Conservation (phyloP, 2,113 vertebrate genomes). For the Coracopsis vasa region DNA sequence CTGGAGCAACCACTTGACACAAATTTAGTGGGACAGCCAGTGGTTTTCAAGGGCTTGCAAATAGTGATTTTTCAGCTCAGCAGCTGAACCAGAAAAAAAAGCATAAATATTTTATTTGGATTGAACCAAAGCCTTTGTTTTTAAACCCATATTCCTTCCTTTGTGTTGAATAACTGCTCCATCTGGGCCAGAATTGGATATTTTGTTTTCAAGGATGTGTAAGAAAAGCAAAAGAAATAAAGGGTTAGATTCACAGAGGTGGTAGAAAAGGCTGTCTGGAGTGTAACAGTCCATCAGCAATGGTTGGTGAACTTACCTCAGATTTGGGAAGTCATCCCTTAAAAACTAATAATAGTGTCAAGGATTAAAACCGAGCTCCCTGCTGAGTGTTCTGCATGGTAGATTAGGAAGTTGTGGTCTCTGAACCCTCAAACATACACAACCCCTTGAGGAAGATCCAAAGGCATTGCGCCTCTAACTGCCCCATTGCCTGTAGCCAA, state of each 20-base stretch:
- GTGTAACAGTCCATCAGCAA: background rate
- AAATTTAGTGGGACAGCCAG: background rate
- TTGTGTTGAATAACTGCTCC: background rate
- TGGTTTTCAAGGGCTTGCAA: background rate
- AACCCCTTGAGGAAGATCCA: background rate
- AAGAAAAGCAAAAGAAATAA: background rate
- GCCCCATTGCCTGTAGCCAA: background rate
- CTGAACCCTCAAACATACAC: background rate
- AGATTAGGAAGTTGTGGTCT: background rate
- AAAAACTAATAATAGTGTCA: background rate
- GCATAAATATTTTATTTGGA: slow-evolving; percentile 12
- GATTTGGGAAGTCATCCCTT: background rate
- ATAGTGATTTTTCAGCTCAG: slow-evolving; percentile 2
- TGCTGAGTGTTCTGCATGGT: background rate
- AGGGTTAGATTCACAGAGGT: background rate
- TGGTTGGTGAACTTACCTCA: background rate
- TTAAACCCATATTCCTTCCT: background rate
- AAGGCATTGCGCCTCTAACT: background rate
- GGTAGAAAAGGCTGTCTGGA: background rate
- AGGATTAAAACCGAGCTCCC: background rate
- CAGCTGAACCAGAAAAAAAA: background rate
- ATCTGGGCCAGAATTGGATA: background rate
- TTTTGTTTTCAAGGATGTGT: background rate
- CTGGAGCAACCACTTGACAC: background rate
- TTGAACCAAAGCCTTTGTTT: background rate